These are phyloP conservation scores for Thermophis baileyi DNA, from an alignment of 2,113 vertebrate species.

Conservation along the genomic window DNA sequence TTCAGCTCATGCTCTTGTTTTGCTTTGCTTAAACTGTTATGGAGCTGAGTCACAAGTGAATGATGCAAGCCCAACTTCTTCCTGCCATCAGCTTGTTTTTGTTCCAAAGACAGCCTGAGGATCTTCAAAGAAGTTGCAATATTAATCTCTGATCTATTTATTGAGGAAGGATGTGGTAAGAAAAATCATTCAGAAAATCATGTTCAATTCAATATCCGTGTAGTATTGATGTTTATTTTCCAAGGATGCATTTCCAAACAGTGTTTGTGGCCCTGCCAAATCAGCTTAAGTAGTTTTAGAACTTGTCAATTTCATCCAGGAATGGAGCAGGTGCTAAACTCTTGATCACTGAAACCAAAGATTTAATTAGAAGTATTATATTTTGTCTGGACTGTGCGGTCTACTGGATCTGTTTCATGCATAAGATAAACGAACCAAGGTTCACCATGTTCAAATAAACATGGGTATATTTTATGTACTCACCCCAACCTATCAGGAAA, in stretches of 20 bases:
- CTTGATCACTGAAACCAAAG: neutral
- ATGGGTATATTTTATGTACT: neutral
- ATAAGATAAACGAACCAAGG: neutral
- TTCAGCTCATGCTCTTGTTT: constrained; percentile 9
- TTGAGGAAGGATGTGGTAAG: neutral
- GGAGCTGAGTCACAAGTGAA: constrained; percentile 8
- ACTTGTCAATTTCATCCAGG: neutral
- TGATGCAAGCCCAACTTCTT: neutral
- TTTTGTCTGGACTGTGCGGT: neutral
- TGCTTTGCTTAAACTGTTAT: neutral
- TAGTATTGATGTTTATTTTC: neutral
- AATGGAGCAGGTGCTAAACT: neutral
- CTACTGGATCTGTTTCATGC: neutral
- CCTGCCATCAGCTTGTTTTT: neutral
- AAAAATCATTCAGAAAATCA: neutral
- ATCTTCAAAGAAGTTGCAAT: neutral
- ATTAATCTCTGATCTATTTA: neutral
- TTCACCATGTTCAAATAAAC: neutral
- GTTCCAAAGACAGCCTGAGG: neutral
- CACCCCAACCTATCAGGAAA: neutral
- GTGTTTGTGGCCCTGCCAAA: neutral
- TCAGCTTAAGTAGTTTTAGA: neutral
- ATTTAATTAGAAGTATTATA: neutral
- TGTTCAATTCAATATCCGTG: neutral
- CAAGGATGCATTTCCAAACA: neutral